Percentiles rank a stretch among this genome's conserved stretches.
Conservation (phyloP, 37 sponge, comb jelly and placozoan species). For the Hormiphora californensis region DNA sequence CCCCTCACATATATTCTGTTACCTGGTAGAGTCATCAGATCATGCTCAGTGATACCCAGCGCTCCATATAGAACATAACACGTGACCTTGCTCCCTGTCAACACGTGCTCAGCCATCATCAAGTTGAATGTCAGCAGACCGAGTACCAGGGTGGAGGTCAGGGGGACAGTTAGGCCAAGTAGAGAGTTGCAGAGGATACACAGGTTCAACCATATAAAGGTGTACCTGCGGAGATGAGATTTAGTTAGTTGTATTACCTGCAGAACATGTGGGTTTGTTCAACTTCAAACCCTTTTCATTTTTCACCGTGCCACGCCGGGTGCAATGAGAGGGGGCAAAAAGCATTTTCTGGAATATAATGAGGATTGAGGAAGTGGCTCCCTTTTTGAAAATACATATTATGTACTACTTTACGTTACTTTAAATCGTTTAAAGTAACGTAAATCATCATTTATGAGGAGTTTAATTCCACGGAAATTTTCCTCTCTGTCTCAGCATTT, state of each 20-base stretch:
- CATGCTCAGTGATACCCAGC: not conserved
- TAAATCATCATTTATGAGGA: no score
- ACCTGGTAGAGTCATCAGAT: slow-evolving; percentile 5
- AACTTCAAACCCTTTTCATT: no score
- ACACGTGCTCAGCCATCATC: slow-evolving; percentile 9
- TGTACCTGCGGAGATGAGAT: slow-evolving; percentile 15
- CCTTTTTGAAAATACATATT: no score
- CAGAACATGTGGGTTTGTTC: no score
- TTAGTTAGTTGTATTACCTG: not conserved
- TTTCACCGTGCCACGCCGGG: no score
- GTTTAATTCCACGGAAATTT: no score
- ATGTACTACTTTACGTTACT: no score
- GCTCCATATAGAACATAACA: not conserved
- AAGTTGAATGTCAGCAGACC: not conserved
- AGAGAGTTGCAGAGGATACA: not conserved
- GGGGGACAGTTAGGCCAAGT: not conserved
- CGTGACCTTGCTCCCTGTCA: not conserved
- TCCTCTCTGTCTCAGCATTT: no score
- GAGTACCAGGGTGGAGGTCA: not conserved
- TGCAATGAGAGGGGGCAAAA: no score
- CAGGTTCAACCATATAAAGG: slow-evolving; percentile 41
- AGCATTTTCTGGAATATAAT: no score
- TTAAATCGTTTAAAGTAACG: no score
- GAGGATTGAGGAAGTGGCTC: no score
- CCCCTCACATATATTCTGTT: not conserved